Evolutionary conservation across 2,113 vertebrate species (phyloP).

Genomic region (Pardalotus punctatus): DNA sequence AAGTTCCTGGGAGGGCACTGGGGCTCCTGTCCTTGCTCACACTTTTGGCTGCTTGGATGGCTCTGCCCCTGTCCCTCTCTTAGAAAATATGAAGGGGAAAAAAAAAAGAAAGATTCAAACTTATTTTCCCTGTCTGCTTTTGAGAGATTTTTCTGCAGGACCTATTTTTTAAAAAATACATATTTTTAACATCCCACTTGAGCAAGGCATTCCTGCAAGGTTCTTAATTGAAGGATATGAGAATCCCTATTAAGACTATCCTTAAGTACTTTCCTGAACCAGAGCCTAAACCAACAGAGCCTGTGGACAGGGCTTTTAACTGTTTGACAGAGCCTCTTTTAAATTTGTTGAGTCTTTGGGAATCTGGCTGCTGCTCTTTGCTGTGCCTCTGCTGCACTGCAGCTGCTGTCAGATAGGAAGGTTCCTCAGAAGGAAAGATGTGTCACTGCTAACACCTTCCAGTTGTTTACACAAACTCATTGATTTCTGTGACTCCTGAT

Average conservation of each 20-base stretch:
- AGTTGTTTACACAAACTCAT: background rate
- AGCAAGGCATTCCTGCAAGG: background rate
- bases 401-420: background rate
- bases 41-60: background rate
- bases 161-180: background rate
- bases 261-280: constrained; percentile 49
- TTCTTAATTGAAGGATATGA: background rate
- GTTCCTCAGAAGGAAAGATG: background rate
- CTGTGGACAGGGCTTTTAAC: background rate
- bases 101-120: background rate
- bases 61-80: background rate
- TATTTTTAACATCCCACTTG: background rate
- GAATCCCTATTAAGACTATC: background rate
- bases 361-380: constrained; percentile 18
- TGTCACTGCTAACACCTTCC: background rate
- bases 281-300: constrained; percentile 16
- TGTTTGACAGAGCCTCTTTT: constrained; percentile 2
- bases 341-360: background rate
- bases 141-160: background rate
- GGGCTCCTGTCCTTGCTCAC: background rate
- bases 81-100: background rate
- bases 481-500: background rate
- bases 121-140: background rate
- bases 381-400: background rate
- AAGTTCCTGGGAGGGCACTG: background rate